Percentiles rank a stretch among this genome's conserved stretches.
Conservation (phyloP, 2,113 vertebrate genomes). For the Heliornis fulica region DNA sequence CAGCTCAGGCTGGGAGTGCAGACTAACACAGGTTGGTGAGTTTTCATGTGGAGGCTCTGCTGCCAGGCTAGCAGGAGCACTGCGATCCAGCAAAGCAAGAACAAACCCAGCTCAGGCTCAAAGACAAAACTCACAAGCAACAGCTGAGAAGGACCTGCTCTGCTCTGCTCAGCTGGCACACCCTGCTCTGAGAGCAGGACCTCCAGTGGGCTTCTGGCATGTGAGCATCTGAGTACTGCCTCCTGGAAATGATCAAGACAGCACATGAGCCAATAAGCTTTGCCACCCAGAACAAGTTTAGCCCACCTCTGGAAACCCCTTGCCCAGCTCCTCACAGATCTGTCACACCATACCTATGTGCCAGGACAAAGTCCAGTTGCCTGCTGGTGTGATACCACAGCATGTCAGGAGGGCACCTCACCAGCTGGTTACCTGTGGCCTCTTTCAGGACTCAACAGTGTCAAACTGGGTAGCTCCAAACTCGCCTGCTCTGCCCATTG, state of each 20-base stretch:
- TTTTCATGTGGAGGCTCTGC: not conserved
- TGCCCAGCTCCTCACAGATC: not conserved
- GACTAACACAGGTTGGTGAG: not conserved
- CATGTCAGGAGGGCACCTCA: too few species aligned
- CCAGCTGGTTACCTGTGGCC: not conserved
- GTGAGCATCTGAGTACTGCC: not conserved
- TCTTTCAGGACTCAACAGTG: not conserved
- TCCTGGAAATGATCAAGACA: not conserved
- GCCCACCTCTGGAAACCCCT: not conserved
- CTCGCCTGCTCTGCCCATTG: not conserved
- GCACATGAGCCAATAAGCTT: not conserved
- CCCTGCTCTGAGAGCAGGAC: not conserved
- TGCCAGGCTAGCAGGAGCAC: not conserved
- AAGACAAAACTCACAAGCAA: not conserved
- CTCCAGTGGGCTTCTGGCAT: not conserved
- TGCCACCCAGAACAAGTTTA: not conserved
- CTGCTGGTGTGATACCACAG: too few species aligned
- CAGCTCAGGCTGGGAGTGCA: not conserved
- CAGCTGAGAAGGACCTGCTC: not conserved
- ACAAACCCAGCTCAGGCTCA: not conserved
- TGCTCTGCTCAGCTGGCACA: not conserved
- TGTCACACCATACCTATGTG: fast-evolving
- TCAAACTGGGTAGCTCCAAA: not conserved
- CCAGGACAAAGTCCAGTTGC: not conserved
- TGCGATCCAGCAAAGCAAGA: not conserved